Percentiles rank a stretch among this genome's conserved stretches.
Conservation (phyloP, 2,797 vertebrate genomes). For the Malurus leucopterus region DNA sequence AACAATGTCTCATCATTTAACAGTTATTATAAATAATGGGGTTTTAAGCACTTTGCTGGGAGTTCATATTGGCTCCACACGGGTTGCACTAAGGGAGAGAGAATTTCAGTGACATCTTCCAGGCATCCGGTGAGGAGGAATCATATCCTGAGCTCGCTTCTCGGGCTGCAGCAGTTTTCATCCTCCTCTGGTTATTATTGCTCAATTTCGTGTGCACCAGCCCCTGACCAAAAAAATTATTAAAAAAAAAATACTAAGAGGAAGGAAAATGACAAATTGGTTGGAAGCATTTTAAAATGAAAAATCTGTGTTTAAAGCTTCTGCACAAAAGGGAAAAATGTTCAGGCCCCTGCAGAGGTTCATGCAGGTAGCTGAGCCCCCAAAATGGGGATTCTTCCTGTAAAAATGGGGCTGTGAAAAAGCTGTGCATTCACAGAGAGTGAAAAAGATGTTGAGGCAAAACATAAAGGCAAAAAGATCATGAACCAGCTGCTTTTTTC, state of each 20-base stretch:
- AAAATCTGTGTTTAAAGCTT: background rate
- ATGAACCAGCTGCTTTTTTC: background rate
- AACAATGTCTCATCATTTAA: slow-evolving; percentile 75
- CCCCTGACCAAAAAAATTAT: background rate
- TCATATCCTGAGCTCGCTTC: slow-evolving; percentile 41
- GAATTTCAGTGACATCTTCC: slow-evolving; percentile 67
- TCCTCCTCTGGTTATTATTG: slow-evolving; percentile 38
- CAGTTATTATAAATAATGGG: slow-evolving; percentile 73
- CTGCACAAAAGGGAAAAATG: background rate
- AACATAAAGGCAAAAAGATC: background rate
- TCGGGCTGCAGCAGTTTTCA: slow-evolving; percentile 6
- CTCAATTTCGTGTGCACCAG: background rate
- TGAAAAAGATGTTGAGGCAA: background rate
- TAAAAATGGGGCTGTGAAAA: background rate
- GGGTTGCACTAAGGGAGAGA: slow-evolving; percentile 41
- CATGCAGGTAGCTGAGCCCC: background rate
- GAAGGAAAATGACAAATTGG: background rate
- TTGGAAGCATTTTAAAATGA: background rate
- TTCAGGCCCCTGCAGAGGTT: background rate
- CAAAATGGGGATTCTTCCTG: background rate
- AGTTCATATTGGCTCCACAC: slow-evolving; percentile 63
- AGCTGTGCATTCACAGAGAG: background rate
- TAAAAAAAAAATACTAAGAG: background rate
- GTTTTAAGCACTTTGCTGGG: slow-evolving; percentile 72
- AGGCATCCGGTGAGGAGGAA: slow-evolving; percentile 64